Evolutionary conservation across 2,113 vertebrate species (phyloP), one percentile per base, ranked within the genome.

Genomic region (Callocephalon fimbriatum): DNA sequence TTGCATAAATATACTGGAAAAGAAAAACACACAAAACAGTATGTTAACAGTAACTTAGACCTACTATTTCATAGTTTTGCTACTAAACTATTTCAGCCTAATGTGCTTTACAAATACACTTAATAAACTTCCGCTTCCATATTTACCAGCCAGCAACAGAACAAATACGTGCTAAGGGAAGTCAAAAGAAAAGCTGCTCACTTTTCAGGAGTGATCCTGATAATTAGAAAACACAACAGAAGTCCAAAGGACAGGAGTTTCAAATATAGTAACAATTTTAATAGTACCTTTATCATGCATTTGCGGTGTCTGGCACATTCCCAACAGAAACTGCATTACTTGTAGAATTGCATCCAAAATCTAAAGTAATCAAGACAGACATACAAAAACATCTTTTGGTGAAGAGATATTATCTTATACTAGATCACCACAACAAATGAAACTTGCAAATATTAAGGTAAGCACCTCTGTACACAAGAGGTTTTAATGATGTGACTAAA

Each of bases 201-300:
- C 14, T 71, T 70, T 66, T 53, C 54, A 84, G 32, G 13, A 76
- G 25, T 25, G 22, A 73, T 45, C 45, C 32, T 54, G 17, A 68
- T 44, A 82, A 53, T 13, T 3, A 79, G 56, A 65, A 77, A 54
- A 65, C 10, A 31, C 5, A 48, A 47, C 5, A 92, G 25, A 50
- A 53, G 38, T 72, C 77, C 40, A 59, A 26, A 94, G 71, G 14
- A 71, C 25, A 66, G 16, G 29, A 81, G 51, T 58, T 77, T 86
- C 32, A 88, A 59, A 58, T 27, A 63, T 0, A 88, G 65, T 3
- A 92, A 70, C 13, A 45, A 90, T 63, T 88, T 79, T 58, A 80
- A 45, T 37, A 75, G 31, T 98, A 99, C 99, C 99, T 99, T 99
- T 99, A 95, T 99, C 99, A 8, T 99, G 99, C 94, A 98, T 98